Evolutionary conservation across 1,140 invertebrate genomes (phyloP).

Genomic region (Pseudomyrmex sp.): DNA sequence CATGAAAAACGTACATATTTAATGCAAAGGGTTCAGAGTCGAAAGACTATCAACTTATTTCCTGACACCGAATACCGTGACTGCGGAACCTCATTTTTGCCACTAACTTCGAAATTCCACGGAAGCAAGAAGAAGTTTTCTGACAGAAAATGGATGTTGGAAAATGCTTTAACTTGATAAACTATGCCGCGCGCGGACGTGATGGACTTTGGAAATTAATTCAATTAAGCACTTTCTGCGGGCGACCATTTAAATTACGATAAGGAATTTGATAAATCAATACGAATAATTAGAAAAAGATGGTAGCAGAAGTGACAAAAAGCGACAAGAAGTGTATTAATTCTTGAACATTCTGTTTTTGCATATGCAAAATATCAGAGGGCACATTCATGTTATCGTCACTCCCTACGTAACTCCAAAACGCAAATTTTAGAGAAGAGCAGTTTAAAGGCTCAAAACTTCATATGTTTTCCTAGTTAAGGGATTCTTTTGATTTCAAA

Average conservation of each 20-base stretch:
- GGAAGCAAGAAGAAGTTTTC: conserved; percentile 48
- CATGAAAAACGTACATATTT: background rate
- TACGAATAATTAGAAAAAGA: background rate
- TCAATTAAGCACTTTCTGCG: conserved; percentile 48
- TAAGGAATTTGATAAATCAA: conserved; percentile 51
- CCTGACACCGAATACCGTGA: conserved; percentile 6
- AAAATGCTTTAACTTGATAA: conserved; percentile 59
- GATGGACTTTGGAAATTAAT: conserved; percentile 60
- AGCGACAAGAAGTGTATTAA: background rate
- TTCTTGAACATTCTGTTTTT: background rate
- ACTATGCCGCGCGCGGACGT: conserved; percentile 37
- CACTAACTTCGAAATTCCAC: conserved; percentile 45
- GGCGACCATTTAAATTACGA: conserved; percentile 25
- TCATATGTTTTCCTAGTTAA: no score
- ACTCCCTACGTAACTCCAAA: no score
- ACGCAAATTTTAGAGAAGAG: no score
- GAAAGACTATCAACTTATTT: conserved; percentile 23
- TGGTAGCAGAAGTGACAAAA: background rate
- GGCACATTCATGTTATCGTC: background rate
- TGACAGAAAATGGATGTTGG: conserved; percentile 58
- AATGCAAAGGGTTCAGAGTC: background rate
- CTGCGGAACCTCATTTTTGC: conserved; percentile 47
- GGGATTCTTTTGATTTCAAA: no score
- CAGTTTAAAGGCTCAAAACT: no score
- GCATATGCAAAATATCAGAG: background rate